Evolutionary conservation across 2,888 invertebrate genomes (phyloP), one percentile per base, ranked within the genome.

Genomic region (Sipha maydis): DNA sequence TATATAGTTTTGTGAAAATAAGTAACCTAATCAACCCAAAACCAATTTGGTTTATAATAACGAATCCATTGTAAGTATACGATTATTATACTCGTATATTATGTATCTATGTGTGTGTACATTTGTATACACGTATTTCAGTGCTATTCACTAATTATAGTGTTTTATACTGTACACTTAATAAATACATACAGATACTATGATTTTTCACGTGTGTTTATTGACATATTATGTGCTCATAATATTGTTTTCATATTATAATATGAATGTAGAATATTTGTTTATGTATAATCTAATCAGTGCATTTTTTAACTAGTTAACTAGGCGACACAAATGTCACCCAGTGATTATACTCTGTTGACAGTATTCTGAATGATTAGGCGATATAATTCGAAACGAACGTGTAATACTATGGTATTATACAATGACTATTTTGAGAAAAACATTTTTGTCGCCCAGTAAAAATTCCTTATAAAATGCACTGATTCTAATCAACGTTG

Each of bases 91-190:
- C 11, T 14, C 31, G 28, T 71, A 4, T 1, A 1, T 4, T 71
- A 4, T 1, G 3, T 4, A 54, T 34, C 17, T 25, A 0, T 54
- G 31, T 31, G 34, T 34, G 17, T n/a, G 0, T n/a, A 7, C 11
- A 48, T 41, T 1, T 31, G 25, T 9, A 38, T 11, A 11, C 28
- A 25, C 11, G 7, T 11, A 3, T 25, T 69, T 1, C 3, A 69
- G 67, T 17, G 67, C 69, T 69, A 9, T 71, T 69, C 28, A 17
- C 48, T 83, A 83, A 83, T 71, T 48, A 71, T 71, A 83, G 71
- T 83, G 31, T 71, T 71, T 5, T 71, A 17, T 1, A n/a, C 3
- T 67, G 28, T 11, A n/a, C 11, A 1, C 67, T 67, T n/a, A 28
- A 28, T 28, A 4, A 14, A 67, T 38, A n/a, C 17, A 79, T n/a